phyloP scores from a whole-genome alignment of 2,113 vertebrate species.

The Climacteris rufus region DNA sequence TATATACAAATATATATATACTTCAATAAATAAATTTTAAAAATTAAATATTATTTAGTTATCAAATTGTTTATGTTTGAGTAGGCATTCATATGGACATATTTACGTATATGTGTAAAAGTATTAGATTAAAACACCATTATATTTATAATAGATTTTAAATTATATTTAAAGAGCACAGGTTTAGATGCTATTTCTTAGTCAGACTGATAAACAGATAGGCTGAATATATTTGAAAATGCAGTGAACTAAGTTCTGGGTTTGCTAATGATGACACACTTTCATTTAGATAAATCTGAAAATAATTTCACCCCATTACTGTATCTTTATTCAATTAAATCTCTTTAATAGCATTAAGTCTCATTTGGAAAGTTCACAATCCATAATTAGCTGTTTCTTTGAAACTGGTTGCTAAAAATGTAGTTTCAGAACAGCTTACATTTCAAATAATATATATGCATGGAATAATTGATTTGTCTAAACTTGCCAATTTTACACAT shows the following conservation, averaged over 20 bases:
- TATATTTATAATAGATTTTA: background rate
- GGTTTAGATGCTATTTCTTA: background rate
- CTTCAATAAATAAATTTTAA: background rate
- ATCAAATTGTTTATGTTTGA: background rate
- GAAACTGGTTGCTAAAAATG: background rate
- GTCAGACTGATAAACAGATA: background rate
- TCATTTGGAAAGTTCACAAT: slow-evolving; percentile 14
- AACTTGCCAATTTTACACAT: background rate
- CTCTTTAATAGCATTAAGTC: background rate
- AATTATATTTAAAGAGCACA: background rate
- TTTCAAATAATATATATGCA: background rate
- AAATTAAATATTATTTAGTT: background rate
- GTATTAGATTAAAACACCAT: background rate
- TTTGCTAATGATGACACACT: background rate
- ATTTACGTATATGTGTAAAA: background rate
- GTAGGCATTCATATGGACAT: background rate
- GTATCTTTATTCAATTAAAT: background rate
- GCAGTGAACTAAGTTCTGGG: background rate
- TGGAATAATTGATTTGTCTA: background rate
- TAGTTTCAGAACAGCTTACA: background rate
- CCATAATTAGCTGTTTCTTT: background rate
- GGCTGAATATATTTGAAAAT: background rate
- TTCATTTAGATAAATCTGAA: background rate
- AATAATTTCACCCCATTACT: background rate
- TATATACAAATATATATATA: background rate